Evolutionary conservation across 2,113 vertebrate species (phyloP).

Genomic region (Anolis sagrei): DNA sequence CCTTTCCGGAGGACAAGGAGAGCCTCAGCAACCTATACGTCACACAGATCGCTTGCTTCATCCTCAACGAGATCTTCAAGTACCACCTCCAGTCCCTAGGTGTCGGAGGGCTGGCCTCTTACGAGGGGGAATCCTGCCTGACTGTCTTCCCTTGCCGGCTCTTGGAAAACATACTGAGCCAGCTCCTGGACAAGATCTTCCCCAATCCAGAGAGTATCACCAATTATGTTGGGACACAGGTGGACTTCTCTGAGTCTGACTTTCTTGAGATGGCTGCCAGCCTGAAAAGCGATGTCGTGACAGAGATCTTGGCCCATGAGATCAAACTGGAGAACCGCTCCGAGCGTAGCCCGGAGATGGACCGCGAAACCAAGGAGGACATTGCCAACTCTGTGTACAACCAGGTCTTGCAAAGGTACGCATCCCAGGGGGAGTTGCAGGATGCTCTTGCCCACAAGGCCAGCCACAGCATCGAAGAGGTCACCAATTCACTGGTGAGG

Average conservation of each 20-base stretch:
- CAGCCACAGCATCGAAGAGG: background rate
- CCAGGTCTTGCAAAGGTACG: background rate
- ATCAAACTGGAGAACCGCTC: conserved; percentile 10
- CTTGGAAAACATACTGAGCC: conserved; percentile 6
- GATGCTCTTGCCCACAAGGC: background rate
- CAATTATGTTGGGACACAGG: background rate
- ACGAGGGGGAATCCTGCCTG: background rate
- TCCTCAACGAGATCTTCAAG: conserved; percentile 32
- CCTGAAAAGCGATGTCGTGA: background rate
- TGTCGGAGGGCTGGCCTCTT: no score
- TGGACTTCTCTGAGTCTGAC: conserved; percentile 3
- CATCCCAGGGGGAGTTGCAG: background rate
- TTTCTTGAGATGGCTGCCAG: background rate
- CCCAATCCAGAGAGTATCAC: background rate
- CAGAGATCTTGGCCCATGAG: conserved; percentile 17
- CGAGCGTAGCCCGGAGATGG: conserved; percentile 1
- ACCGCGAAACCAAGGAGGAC: conserved; percentile 28
- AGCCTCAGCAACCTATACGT: conserved; percentile 9
- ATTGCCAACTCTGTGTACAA: conserved; percentile 20
- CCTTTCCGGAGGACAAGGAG: conserved; percentile 6
- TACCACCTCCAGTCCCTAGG: background rate
- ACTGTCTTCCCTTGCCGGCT: conserved; percentile 14
- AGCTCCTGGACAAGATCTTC: conserved; percentile 25
- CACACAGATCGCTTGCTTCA: conserved; percentile 29
- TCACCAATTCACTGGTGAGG: conserved; percentile 3